Evolutionary conservation across 2,888 invertebrate genomes (phyloP), one percentile per base, ranked within the genome.

Genomic region (Platerodrilus igneus): DNA sequence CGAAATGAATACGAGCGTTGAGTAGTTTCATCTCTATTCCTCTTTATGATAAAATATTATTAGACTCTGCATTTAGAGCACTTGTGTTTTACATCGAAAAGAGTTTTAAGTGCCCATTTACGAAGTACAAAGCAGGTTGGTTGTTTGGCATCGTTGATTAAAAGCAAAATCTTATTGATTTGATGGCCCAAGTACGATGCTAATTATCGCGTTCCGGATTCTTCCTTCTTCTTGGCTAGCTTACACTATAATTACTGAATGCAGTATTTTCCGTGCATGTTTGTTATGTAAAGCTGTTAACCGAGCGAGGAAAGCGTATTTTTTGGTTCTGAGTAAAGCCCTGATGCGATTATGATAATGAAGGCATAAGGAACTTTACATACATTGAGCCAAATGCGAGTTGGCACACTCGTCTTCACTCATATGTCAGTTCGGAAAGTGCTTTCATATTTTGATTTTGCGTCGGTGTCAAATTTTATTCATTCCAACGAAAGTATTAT

Each of bases 301-400:
- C 37, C 38, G 37, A 41, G 11, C 31, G 18, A 23, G 32, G 21
- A 32, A 31, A 30, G 14, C 26, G n/a, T n/a, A 32, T 36, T 35
- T 39, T 32, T 37, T 30, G 40, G 39, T 38, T 40, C 30, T 23
- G 27, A 43, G 29, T 30, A 36, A 28, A 43, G 32, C 39, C 37
- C 31, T 43, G 47, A 47, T 43, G 37, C 47, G 47, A 47, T 47
- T 47, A 47, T 47, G 47, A 47, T 47, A 47, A 47, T 43, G 42
- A 47, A 33, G 37, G 36, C 33, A 29, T 22, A 43, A 35, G 33
- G 40, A 40, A 37, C 47, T 47, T 47, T 47, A 47, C 46, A 47
- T 47, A 47, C 40, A 47, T 40, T 40, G 43, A 29, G 43, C 37
- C 43, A 40, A 47, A 47, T 37, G 43, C 33, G 30, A 38, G 41